Evolutionary conservation across 2,797 vertebrate species (phyloP).

Genomic region (Sarcoramphus papa): DNA sequence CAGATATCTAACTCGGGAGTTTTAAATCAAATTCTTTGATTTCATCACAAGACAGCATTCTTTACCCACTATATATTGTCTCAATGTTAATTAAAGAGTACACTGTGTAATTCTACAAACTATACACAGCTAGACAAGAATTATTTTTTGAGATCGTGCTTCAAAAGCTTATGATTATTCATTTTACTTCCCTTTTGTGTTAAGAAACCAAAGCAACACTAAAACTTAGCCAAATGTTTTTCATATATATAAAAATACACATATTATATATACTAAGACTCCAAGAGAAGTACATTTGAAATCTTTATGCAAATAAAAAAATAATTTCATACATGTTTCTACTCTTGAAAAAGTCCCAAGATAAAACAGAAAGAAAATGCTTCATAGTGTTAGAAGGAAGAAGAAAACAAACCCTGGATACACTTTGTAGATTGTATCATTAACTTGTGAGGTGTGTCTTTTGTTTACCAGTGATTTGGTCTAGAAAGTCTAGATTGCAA

Average conservation of each 20-base stretch:
- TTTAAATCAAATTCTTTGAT: background rate
- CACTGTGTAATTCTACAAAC: background rate
- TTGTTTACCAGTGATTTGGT: background rate
- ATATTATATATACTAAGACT: background rate
- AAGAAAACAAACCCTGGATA: background rate
- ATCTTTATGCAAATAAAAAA: slow-evolving; percentile 23
- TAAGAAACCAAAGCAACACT: background rate
- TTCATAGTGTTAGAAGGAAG: background rate
- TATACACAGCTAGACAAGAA: background rate
- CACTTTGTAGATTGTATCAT: background rate
- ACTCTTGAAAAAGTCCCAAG: background rate
- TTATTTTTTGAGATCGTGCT: background rate
- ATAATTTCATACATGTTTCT: background rate
- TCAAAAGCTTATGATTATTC: slow-evolving; percentile 10
- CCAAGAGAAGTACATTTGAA: background rate
- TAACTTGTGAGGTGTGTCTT: background rate
- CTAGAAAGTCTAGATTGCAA: background rate
- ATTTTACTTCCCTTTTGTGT: background rate
- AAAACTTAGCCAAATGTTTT: slow-evolving; percentile 12
- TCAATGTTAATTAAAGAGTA: slow-evolving; percentile 24
- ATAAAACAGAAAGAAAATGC: background rate
- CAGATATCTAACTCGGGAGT: background rate
- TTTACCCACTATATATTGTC: background rate
- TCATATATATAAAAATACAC: background rate
- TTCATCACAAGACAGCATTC: slow-evolving; percentile 6